Base-by-base conservation (phyloP, 2,888 invertebrate genomes). In the Rhingia rostrata region DNA sequence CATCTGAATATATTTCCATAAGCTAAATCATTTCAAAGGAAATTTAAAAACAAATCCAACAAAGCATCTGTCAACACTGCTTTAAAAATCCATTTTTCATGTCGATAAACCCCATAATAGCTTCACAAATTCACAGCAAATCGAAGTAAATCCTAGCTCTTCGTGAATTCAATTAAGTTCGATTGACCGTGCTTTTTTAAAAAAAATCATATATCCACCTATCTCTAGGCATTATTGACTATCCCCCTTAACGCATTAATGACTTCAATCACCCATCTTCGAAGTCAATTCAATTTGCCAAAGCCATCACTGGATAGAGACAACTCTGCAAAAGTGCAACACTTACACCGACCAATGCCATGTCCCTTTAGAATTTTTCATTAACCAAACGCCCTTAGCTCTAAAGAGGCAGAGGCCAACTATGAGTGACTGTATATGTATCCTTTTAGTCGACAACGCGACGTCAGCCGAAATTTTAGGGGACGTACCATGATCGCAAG, bases 271-370 rank as follows among this genome's bases (percentile, higher is more conserved):
- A 56, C 45, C 39, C 77, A 47, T 22, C 10, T 32, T n/a, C 30
- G 63, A 73, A 53, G 30, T 53, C 63, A 83, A 83, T 83, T 83
- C 72, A 82, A 83, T 83, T 69, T 47, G 39, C 54, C 49, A 33
- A 43, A 33, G 2, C 69, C 43, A 37, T 63, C 53, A n/a, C 5
- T 45, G 14, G n/a, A n/a, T 12, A 3, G 37, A 43, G 5, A n/a
- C 43, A 4, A 14, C 56, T 14, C 49, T 32, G 41, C 22, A 63
- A 75, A 41, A 7, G 54, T 77, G 70, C 77, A 72, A 61, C 54
- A 54, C 63, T 60, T 49, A 12, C 14, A 12, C 74, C 33, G 3
- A 12, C 14, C 32, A 58, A 45, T 45, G 47, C 7, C 41, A 9
- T 22, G 2, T 35, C 41, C 47, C 45, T 22, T 10, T 35, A 66